Base-by-base conservation (phyloP, 2,113 vertebrate genomes). In the Erpornis zantholeuca region DNA sequence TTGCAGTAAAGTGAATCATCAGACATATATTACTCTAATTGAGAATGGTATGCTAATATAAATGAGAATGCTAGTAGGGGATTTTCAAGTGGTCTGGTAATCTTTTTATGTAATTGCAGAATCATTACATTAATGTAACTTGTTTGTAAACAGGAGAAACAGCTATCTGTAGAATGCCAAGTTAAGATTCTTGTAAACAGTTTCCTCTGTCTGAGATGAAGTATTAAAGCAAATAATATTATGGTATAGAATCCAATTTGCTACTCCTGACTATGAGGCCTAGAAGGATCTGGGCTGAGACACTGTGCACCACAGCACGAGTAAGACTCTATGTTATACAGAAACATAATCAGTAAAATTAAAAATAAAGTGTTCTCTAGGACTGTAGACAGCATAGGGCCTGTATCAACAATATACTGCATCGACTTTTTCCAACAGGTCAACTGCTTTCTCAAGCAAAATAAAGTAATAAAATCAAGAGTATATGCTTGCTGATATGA, bases 61-160 rank as follows among this genome's bases (percentile, higher is more conserved):
- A 86, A 69, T 77, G 33, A 82, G 64, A 91, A 89, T 45, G 56
- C 25, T 94, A 66, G 60, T 63, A 90, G 40, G 40, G n/a, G 68
- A 94, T 86, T 90, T 96, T 94, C 73, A 92, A 73, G 79, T 72
- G 64, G 45, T 33, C 65, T 82, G 38, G 61, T 83, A 90, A 90
- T 80, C 21, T 90, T 76, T 87, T 69, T 42, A 61, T 38, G 63
- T 76, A 92, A 92, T 42, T 94, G 64, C 35, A 94, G 53, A 89
- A 80, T 66, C 72, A 88, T 77, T 95, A 80, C 60, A 50, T 59
- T 59, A 83, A 29, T 81, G 44, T 80, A 73, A 83, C 64, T 83
- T 70, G 29, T 13, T 21, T 94, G 60, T 70, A 83, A 93, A 69
- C 92, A 88, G 44, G 23, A 73, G 69, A 42, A 89, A 77, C 33